Conservation (phyloP, 2,113 vertebrate genomes). For the Ciconia stormi region DNA sequence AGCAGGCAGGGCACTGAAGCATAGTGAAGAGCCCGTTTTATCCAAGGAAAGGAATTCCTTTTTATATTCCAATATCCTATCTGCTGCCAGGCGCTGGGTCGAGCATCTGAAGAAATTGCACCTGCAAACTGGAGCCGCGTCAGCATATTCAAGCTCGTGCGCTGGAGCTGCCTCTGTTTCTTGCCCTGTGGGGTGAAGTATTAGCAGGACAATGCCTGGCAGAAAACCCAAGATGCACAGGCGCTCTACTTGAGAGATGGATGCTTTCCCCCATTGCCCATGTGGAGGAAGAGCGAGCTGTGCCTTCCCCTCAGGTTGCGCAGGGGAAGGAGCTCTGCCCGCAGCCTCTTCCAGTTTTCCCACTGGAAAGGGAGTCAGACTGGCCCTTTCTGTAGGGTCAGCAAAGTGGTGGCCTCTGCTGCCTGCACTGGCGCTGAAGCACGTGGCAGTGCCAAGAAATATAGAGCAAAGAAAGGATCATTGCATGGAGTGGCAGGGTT, state of each 20-base stretch:
- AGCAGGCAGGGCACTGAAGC: background rate
- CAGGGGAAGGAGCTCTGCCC: background rate
- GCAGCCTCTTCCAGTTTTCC: background rate
- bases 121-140: background rate
- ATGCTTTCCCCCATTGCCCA: background rate
- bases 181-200: background rate
- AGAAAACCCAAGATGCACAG: background rate
- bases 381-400: background rate
- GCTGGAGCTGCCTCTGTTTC: background rate
- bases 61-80: background rate
- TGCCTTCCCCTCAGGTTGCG: background rate
- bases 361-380: background rate
- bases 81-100: fast-evolving
- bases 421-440: fast-evolving
- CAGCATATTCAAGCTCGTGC: background rate
- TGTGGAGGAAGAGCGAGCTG: background rate
- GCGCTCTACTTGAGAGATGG: background rate
- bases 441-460: background rate
- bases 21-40: background rate
- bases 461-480: background rate
- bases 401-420: background rate
- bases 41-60: background rate
- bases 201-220: background rate
- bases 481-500: fast-evolving
- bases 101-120: background rate